A percentile compares a stretch with the other conserved stretches of the same genome.
Conservation (phyloP, 2,113 vertebrate species). For the Nanorana parkeri region DNA sequence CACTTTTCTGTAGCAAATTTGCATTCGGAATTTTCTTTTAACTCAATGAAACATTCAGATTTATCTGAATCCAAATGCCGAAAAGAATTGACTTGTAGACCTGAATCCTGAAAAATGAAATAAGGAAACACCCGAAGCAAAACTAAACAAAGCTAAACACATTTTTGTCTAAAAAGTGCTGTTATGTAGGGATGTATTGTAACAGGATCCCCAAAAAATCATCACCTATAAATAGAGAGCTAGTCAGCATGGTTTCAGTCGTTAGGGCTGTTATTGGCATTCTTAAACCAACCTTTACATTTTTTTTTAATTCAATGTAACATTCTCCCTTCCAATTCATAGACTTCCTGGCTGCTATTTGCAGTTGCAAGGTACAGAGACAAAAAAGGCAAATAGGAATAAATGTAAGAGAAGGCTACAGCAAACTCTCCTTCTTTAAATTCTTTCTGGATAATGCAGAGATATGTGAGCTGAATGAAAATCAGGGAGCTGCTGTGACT, state of each 20-base stretch:
- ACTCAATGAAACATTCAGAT: too few relatives aligned
- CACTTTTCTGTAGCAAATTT: too few relatives aligned
- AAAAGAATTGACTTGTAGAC: too few relatives aligned
- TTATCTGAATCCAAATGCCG: too few relatives aligned
- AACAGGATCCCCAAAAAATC: too few relatives aligned
- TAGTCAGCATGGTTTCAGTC: neutral
- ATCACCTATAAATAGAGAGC: too few relatives aligned
- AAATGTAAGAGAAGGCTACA: slow-evolving; percentile 13
- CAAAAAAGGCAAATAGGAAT: slow-evolving; percentile 19
- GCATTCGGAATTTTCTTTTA: too few relatives aligned
- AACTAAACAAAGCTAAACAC: too few relatives aligned
- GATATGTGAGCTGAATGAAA: slow-evolving; percentile 47
- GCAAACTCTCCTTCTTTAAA: slow-evolving; percentile 50
- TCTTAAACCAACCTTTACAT: neutral
- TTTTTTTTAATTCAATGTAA: neutral
- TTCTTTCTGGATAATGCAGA: slow-evolving; percentile 54
- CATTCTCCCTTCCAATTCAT: neutral
- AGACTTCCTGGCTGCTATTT: neutral
- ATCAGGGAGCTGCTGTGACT: slow-evolving; percentile 47
- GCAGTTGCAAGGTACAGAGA: slow-evolving; percentile 9
- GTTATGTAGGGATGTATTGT: too few relatives aligned
- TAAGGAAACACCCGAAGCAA: too few relatives aligned
- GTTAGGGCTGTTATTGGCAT: neutral
- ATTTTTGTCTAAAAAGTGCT: too few relatives aligned
- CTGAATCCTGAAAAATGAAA: too few relatives aligned